Conservation (phyloP, 2,888 invertebrate species). For the Ernsta delagoae region DNA sequence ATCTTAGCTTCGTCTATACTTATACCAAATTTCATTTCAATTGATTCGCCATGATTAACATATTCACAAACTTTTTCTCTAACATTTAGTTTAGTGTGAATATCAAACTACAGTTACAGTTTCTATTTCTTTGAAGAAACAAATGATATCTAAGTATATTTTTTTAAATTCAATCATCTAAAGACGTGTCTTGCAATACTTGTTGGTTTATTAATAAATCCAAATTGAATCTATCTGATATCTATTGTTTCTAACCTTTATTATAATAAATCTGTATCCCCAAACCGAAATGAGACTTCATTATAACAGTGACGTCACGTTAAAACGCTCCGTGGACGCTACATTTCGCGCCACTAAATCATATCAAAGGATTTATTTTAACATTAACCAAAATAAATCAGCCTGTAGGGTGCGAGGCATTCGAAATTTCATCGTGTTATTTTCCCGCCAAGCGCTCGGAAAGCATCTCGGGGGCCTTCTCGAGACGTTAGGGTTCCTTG, state of each 20-base stretch:
- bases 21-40: too few species aligned
- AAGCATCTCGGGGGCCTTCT: slow-evolving; percentile 49
- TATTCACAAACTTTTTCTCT: too few species aligned
- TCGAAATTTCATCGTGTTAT: slow-evolving; percentile 39
- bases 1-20: too few species aligned
- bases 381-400: slow-evolving; percentile 32
- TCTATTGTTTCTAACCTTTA: too few species aligned
- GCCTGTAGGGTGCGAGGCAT: slow-evolving; percentile 35
- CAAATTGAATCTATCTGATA: too few species aligned
- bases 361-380: slow-evolving; percentile 36
- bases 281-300: slow-evolving; percentile 29
- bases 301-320: slow-evolving; percentile 33
- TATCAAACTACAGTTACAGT: too few species aligned
- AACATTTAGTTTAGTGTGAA: too few species aligned
- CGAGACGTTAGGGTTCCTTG: slow-evolving; percentile 23
- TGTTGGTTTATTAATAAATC: too few species aligned
- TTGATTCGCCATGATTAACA: too few species aligned
- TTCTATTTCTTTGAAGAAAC: background rate
- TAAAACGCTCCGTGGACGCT: slow-evolving; percentile 29
- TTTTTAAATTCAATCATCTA: too few species aligned
- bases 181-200: background rate
- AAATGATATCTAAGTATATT: background rate
- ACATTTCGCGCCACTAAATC: slow-evolving; percentile 36
- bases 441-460: slow-evolving; percentile 44
- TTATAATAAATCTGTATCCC: background rate